Evolutionary conservation across 64 coral and sea anemone genomes (phyloP).

Genomic region (Porites lutea): DNA sequence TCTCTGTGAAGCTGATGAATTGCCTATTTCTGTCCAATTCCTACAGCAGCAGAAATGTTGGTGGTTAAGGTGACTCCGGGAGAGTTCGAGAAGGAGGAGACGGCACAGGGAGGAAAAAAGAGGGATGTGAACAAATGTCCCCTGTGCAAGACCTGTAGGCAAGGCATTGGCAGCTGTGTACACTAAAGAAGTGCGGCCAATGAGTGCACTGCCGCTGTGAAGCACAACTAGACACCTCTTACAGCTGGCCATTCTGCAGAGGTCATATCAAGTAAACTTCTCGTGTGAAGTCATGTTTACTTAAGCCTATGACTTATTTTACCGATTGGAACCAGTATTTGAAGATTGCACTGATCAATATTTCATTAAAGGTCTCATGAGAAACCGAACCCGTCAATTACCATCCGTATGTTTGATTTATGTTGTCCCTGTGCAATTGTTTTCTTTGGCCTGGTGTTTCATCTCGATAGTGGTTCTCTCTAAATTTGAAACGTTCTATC

Average conservation of each 20-base stretch:
- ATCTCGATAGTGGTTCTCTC: no score
- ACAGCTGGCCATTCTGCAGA: neutral
- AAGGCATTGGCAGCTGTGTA: slow-evolving; percentile 18
- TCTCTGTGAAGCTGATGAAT: neutral
- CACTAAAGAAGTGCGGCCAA: neutral
- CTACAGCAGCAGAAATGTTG: slow-evolving; percentile 8
- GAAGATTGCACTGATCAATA: no score
- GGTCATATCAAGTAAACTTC: neutral
- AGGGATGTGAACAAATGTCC: neutral
- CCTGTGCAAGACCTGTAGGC: neutral
- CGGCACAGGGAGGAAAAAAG: neutral
- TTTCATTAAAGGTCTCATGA: no score
- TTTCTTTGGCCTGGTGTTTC: no score
- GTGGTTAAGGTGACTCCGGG: neutral
- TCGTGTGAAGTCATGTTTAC: neutral
- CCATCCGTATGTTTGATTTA: no score
- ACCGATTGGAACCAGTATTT: no score
- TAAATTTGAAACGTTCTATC: no score
- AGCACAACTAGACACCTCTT: slow-evolving; percentile 8
- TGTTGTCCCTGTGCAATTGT: no score
- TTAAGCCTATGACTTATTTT: no score
- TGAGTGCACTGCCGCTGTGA: neutral
- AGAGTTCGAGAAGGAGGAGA: slow-evolving; percentile 1
- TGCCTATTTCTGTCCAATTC: neutral
- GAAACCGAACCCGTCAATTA: no score